Base-by-base conservation (phyloP, 2,113 vertebrate genomes). In the Bungarus multicinctus region DNA sequence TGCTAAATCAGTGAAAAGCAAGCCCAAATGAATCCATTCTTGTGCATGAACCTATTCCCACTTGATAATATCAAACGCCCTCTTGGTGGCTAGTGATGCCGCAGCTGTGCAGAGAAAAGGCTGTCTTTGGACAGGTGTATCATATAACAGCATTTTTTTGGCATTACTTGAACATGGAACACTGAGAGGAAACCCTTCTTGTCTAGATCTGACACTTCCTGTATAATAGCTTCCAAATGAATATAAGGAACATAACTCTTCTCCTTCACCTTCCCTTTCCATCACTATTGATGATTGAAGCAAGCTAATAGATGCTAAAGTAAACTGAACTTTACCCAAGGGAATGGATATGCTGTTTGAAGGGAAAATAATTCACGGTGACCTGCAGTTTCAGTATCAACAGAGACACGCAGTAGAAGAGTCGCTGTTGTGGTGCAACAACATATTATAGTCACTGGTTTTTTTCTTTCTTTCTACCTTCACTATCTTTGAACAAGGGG, bases 131-230 rank as follows among this genome's bases (percentile, higher is more conserved):
- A 89, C 25, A 93, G 87, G 43, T 85, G 18, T 34, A 52, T 93
- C 11, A 22, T 22, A 85, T 18, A 95, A 86, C 93, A 27, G 54
- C 53, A 94, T 95, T 88, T 88, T 47, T 89, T 87, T 87, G 60
- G 20, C 89, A 90, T 74, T 92, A 34, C 85, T 87, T 94, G 12
- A 93, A 50, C 25, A 95, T 88, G 92, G 93, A 69, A 87, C 87
- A 54, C 81, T 90, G 90, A 85, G 89, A 94, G 91, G 85, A 95
- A 93, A 92, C 85, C 88, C 93, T 94, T 30, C 94, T 94, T 64
- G 87, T 23, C 86, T 95, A 95, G 93, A 93, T 96, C 87, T 94
- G 96, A 93, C 91, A 95, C 92, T 96, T 97, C 94, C 95, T 96
- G 92, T 94, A 92, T 89, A 97, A 95, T n/a, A 94, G 88, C 69